phyloP scores from a whole-genome alignment of 2,888 invertebrate genomes.

The Caenorhabditis auriculariae region DNA sequence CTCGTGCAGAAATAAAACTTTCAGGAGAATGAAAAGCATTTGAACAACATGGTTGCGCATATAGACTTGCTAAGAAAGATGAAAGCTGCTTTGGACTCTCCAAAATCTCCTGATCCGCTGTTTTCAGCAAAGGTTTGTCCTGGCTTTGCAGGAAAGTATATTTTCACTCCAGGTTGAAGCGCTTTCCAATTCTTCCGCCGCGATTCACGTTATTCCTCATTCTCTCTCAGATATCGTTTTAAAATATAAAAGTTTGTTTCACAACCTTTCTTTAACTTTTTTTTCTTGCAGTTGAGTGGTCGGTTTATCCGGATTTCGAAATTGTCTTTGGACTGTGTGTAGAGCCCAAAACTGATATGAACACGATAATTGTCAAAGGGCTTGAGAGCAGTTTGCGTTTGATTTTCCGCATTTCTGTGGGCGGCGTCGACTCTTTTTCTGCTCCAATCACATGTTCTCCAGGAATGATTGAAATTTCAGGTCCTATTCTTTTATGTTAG shows the following conservation, averaged over 20 bases:
- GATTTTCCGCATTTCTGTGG: constrained; percentile 83
- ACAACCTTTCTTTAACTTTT: no score
- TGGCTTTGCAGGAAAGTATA: neutral
- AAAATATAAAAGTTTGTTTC: constrained; percentile 43
- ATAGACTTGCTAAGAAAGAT: constrained; percentile 78
- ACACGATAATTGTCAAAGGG: constrained; percentile 10
- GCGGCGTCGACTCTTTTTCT: constrained; percentile 89
- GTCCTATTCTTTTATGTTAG: constrained; percentile 4
- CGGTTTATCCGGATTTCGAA: constrained; percentile 80
- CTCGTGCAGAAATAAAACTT: constrained; percentile 21
- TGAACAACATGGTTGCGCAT: constrained; percentile 82
- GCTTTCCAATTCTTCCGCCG: constrained; percentile 19
- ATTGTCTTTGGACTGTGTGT: constrained; percentile 70
- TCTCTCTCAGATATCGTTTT: constrained; percentile 24
- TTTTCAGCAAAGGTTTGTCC: neutral
- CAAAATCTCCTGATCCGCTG: neutral
- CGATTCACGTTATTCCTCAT: constrained; percentile 20
- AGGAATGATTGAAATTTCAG: constrained; percentile 77
- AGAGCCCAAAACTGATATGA: constrained; percentile 11
- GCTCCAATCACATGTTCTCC: constrained; percentile 78
- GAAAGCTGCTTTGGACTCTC: constrained; percentile 54
- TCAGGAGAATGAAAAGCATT: constrained; percentile 67
- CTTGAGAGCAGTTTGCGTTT: constrained; percentile 21
- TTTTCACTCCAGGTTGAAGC: constrained; percentile 26
- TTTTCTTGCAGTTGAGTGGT: constrained; percentile 83